A percentile compares a stretch with the other conserved stretches of the same genome.
These are phyloP conservation scores for Aulostomus chinensis DNA, from an alignment of 2,797 vertebrate genomes.

Conservation along the genomic window DNA sequence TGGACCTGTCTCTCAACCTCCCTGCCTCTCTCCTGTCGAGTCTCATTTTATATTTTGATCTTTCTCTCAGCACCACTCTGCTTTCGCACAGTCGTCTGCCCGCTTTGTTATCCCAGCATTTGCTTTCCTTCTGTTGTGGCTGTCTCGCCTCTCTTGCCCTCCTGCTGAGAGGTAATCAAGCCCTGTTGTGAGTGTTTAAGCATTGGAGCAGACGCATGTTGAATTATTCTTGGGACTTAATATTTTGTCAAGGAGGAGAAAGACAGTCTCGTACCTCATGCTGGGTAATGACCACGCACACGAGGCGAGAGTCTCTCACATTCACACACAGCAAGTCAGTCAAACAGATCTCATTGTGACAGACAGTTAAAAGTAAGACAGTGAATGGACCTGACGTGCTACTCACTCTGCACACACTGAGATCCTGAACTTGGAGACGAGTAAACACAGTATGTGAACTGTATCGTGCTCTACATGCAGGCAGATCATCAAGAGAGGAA, in stretches of 20 bases:
- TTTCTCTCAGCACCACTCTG: slow-evolving; percentile 22
- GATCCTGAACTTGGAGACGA: neutral
- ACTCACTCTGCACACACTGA: slow-evolving; percentile 19
- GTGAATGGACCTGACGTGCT: slow-evolving; percentile 48
- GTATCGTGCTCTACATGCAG: neutral
- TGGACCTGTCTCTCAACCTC: slow-evolving; percentile 53
- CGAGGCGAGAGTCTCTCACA: slow-evolving; percentile 8
- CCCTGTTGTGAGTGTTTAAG: slow-evolving; percentile 76
- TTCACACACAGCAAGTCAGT: slow-evolving; percentile 30
- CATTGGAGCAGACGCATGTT: slow-evolving; percentile 41
- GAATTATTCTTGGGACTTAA: slow-evolving; percentile 64
- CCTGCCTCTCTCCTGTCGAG: slow-evolving; percentile 35
- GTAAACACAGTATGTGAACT: neutral
- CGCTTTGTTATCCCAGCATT: slow-evolving; percentile 47
- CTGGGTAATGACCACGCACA: slow-evolving; percentile 34
- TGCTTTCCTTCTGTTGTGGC: slow-evolving; percentile 36
- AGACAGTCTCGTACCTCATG: slow-evolving; percentile 33
- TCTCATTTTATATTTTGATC: slow-evolving; percentile 46
- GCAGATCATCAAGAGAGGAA: neutral
- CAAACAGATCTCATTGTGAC: slow-evolving; percentile 43
- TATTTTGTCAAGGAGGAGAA: slow-evolving; percentile 52
- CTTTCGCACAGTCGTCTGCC: slow-evolving; percentile 15
- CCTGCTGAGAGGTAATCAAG: slow-evolving; percentile 72
- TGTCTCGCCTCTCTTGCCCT: slow-evolving; percentile 43
- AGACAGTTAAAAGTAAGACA: slow-evolving; percentile 56